Evolutionary conservation across 2,113 vertebrate species (phyloP).

Genomic region (Bujurquina vittata): DNA sequence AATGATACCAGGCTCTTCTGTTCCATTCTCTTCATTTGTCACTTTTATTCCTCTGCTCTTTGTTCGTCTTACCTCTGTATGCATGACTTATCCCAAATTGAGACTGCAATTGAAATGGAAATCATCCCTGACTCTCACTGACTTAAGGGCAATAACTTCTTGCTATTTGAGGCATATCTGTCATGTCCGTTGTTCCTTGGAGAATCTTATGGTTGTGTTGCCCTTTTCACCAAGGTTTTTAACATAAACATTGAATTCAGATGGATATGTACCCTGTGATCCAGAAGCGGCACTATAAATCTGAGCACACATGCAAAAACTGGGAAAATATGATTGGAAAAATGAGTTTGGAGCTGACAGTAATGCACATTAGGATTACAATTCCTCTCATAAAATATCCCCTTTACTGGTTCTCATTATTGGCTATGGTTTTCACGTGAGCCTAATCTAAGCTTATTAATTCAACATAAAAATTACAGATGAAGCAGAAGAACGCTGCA

Average conservation of each 20-base stretch:
- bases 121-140: slow-evolving; percentile 48
- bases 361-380: slow-evolving; percentile 32
- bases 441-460: slow-evolving; percentile 50
- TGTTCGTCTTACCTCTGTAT: slow-evolving; percentile 69
- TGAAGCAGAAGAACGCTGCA: not conserved
- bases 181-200: slow-evolving; percentile 64
- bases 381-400: slow-evolving; percentile 30
- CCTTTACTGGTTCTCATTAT: slow-evolving; percentile 23
- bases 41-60: slow-evolving; percentile 75
- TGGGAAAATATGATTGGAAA: slow-evolving; percentile 23
- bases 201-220: slow-evolving; percentile 51
- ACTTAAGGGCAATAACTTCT: slow-evolving; percentile 65
- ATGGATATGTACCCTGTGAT: slow-evolving; percentile 5
- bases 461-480: slow-evolving; percentile 45
- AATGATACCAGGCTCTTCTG: slow-evolving; percentile 61
- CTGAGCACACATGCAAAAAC: slow-evolving; percentile 19
- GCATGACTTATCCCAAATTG: slow-evolving; percentile 73
- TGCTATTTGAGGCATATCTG: slow-evolving; percentile 53
- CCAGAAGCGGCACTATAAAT: slow-evolving; percentile 37
- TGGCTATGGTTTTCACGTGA: slow-evolving; percentile 45
- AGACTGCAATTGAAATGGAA: slow-evolving; percentile 73
- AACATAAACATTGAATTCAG: slow-evolving; percentile 52
- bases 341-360: slow-evolving; percentile 49
- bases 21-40: slow-evolving; percentile 75
- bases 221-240: slow-evolving; percentile 52